Conservation (phyloP, 2,113 vertebrate species). For the Gadus macrocephalus region DNA sequence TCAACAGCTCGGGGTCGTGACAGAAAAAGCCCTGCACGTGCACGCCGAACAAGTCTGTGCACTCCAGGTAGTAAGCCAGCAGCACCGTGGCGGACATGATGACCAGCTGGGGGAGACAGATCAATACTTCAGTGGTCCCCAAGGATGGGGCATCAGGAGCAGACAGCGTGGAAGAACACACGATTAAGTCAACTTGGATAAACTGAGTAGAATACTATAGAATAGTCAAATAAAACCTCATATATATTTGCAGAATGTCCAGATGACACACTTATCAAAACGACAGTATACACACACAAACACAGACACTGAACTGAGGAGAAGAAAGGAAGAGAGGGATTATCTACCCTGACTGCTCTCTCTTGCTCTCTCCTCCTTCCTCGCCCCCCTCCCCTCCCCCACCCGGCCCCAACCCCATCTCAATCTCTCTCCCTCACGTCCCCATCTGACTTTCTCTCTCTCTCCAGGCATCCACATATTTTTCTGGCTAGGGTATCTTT, state of each 20-base stretch:
- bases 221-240: not conserved
- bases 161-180: too few relatives aligned
- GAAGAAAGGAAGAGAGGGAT: not conserved
- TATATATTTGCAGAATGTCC: too few relatives aligned
- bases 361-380: not conserved
- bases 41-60: conserved; percentile 92
- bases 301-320: not conserved
- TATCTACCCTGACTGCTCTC: not conserved
- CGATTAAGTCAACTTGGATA: not conserved
- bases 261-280: too few relatives aligned
- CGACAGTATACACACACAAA: too few relatives aligned
- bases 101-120: conserved; percentile 89
- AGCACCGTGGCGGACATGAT: conserved; percentile 97
- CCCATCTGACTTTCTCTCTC: not conserved
- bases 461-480: not conserved
- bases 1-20: conserved; percentile 94
- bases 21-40: conserved; percentile 99
- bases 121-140: not conserved
- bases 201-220: not conserved
- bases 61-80: conserved; percentile 98
- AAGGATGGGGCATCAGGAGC: too few relatives aligned
- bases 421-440: not conserved
- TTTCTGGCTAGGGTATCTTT: not conserved
- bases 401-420: not conserved
- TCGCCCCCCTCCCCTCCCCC: not conserved